Percentiles rank a stretch among this genome's conserved stretches.
Conservation (phyloP, 2,888 invertebrate genomes). For the Euplexia lucipara region DNA sequence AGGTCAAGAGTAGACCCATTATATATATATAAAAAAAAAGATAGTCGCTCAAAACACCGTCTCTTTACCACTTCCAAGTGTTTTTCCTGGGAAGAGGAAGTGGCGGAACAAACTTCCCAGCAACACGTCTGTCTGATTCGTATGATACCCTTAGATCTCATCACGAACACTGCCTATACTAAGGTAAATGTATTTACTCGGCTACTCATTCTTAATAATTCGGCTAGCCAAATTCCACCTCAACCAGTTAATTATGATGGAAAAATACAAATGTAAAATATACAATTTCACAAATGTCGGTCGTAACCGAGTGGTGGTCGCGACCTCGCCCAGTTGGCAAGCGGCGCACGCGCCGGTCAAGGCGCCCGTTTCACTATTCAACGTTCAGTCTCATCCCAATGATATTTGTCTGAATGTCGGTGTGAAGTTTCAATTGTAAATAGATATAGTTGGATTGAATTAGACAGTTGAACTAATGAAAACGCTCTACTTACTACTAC, state of each 20-base stretch:
- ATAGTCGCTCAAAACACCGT: no score
- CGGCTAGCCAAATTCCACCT: not conserved
- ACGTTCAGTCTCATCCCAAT: slow-evolving; percentile 44
- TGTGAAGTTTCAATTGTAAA: slow-evolving; percentile 13
- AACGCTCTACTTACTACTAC: no score
- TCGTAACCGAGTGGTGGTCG: slow-evolving; percentile 34
- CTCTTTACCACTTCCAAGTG: no score
- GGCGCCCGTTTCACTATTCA: slow-evolving; percentile 35
- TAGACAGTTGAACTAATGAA: slow-evolving; percentile 4
- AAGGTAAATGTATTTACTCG: no score
- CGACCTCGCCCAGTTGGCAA: slow-evolving; percentile 65
- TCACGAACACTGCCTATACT: no score
- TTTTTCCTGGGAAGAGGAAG: no score
- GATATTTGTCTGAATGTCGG: slow-evolving; percentile 45
- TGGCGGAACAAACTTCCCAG: no score
- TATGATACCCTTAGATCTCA: no score
- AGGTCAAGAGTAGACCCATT: no score
- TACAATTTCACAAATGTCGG: slow-evolving; percentile 44
- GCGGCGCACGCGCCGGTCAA: slow-evolving; percentile 61
- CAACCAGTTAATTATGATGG: not conserved
- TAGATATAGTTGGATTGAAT: slow-evolving; percentile 1
- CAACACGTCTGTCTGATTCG: no score
- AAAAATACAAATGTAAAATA: slow-evolving; percentile 34
- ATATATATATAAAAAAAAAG: no score
- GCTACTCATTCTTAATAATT: not conserved